Evolutionary conservation across 1,140 invertebrate species (phyloP).

Genomic region (Heliothis subflexa): DNA sequence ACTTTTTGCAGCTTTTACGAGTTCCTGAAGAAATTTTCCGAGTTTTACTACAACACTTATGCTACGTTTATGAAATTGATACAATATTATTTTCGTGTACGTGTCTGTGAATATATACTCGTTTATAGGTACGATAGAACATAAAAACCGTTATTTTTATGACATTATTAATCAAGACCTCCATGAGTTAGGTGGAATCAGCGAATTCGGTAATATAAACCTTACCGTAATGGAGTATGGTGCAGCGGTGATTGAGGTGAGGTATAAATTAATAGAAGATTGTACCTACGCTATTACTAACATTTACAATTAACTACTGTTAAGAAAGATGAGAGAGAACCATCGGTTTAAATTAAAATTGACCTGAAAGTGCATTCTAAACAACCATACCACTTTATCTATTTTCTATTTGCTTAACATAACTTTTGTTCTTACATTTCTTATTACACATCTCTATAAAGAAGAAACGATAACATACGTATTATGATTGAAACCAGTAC

Average conservation of each 20-base stretch:
- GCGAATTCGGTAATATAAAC: not conserved
- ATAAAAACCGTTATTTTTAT: constrained; percentile 44
- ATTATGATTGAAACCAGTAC: constrained; percentile 21
- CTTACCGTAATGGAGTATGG: constrained; percentile 4
- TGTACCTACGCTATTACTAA: too few relatives aligned
- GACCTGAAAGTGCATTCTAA: too few relatives aligned
- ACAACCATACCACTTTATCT: too few relatives aligned
- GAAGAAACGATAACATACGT: constrained; percentile 9
- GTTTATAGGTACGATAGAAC: constrained; percentile 34
- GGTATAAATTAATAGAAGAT: too few relatives aligned
- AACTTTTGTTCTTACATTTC: not conserved
- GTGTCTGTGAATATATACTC: constrained; percentile 42
- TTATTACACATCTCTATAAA: not conserved
- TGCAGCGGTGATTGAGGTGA: not conserved
- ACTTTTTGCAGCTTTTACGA: constrained; percentile 53
- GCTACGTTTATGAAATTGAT: constrained; percentile 42
- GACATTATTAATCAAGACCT: constrained; percentile 38
- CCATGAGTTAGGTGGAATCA: not conserved
- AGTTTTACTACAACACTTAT: constrained; percentile 48
- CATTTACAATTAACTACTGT: too few relatives aligned
- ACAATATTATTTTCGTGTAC: constrained; percentile 36
- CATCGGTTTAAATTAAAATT: too few relatives aligned
- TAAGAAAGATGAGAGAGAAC: too few relatives aligned
- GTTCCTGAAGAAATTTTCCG: constrained; percentile 50
- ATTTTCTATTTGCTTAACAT: too few relatives aligned